Conservation (phyloP, 1,140 invertebrate species). For the Sycophaga agraensis region DNA sequence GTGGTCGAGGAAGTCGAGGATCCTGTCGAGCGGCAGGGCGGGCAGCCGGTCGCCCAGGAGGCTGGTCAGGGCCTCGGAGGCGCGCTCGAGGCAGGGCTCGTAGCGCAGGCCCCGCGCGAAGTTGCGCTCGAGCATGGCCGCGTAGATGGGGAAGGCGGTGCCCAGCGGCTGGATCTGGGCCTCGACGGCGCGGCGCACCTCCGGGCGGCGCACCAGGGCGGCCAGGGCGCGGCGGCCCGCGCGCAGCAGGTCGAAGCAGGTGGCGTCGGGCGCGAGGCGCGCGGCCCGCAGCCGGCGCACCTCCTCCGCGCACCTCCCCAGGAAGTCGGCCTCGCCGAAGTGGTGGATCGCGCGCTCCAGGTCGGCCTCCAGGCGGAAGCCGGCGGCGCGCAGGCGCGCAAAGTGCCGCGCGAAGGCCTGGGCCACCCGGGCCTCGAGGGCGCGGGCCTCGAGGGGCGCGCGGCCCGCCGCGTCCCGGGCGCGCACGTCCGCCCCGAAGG, state of each 20-base stretch:
- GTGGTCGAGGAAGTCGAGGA: neutral
- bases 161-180: neutral
- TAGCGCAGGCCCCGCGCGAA: neutral
- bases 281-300: too few species aligned
- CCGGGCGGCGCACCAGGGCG: neutral
- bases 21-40: neutral
- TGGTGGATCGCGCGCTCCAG: neutral
- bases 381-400: neutral
- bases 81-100: neutral
- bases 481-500: neutral
- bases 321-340: neutral
- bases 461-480: conserved; percentile 55
- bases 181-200: neutral
- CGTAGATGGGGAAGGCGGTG: neutral
- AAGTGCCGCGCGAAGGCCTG: neutral
- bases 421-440: too few species aligned
- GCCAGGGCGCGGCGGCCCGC: neutral
- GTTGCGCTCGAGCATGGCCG: neutral
- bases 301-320: neutral
- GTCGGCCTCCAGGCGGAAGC: neutral
- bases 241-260: neutral
- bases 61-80: neutral
- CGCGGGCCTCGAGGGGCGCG: neutral
- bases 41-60: neutral
- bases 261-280: neutral